Evolutionary conservation across 2,888 invertebrate species (phyloP).

Genomic region (Trichopoda pennipes): DNA sequence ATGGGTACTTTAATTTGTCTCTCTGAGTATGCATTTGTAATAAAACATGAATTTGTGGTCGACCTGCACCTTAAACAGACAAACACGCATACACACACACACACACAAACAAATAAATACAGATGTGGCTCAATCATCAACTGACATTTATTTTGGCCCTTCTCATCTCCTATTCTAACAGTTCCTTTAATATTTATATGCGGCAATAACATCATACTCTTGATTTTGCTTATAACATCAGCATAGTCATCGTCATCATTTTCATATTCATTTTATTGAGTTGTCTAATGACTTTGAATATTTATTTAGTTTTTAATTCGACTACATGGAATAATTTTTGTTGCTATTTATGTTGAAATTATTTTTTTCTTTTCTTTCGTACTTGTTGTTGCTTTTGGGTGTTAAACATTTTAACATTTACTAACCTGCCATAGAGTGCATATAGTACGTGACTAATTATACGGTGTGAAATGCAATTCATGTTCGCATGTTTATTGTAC

Average conservation of each 20-base stretch:
- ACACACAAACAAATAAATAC: constrained; percentile 42
- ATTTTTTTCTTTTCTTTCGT: no score
- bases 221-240: neutral
- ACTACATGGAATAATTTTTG: no score
- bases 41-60: constrained; percentile 37
- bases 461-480: constrained; percentile 77
- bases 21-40: constrained; percentile 26
- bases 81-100: no score
- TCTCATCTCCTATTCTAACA: neutral
- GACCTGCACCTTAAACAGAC: constrained; percentile 52
- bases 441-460: constrained; percentile 74
- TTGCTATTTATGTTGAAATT: no score
- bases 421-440: constrained; percentile 34
- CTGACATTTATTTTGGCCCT: constrained; percentile 19
- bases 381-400: constrained; percentile 43
- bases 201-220: neutral
- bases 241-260: constrained; percentile 19
- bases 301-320: constrained; percentile 63
- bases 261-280: constrained; percentile 62
- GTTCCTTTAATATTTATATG: neutral
- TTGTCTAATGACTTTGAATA: constrained; percentile 70
- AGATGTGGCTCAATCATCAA: constrained; percentile 43
- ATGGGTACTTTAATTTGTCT: neutral
- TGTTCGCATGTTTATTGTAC: constrained; percentile 74
- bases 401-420: constrained; percentile 56